Conservation (phyloP, 2,797 vertebrate genomes). For the Acropternis orthonyx region DNA sequence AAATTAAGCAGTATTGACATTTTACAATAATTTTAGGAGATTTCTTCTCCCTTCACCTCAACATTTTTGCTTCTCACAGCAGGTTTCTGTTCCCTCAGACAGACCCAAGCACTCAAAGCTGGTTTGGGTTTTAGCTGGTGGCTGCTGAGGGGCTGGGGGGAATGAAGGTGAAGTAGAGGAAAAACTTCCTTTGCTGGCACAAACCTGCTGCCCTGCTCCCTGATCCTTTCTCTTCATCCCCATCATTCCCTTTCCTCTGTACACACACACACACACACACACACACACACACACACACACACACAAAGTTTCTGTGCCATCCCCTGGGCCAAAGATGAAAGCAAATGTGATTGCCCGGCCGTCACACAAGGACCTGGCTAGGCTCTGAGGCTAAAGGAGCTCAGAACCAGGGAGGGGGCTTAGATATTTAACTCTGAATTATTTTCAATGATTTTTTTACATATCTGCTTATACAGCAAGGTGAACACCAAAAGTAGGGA, state of each 20-base stretch:
- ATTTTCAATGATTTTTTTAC: not conserved
- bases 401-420: not conserved
- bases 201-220: not conserved
- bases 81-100: not conserved
- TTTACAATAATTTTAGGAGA: not conserved
- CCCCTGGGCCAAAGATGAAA: fast-evolving
- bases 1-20: not conserved
- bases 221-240: not conserved
- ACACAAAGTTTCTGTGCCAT: not conserved
- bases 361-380: not conserved
- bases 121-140: not conserved
- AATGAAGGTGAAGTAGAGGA: fast-evolving
- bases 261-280: too few relatives aligned
- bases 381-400: not conserved
- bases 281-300: too few relatives aligned
- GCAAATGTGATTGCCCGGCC: fast-evolving
- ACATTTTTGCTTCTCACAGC: not conserved
- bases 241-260: not conserved
- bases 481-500: not conserved
- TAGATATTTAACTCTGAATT: not conserved
- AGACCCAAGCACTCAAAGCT: not conserved
- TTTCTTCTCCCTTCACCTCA: not conserved
- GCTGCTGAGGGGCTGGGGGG: not conserved
- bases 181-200: not conserved
- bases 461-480: not conserved